Evolutionary conservation across 2,888 invertebrate species (phyloP).

Genomic region (Catocala nupta): DNA sequence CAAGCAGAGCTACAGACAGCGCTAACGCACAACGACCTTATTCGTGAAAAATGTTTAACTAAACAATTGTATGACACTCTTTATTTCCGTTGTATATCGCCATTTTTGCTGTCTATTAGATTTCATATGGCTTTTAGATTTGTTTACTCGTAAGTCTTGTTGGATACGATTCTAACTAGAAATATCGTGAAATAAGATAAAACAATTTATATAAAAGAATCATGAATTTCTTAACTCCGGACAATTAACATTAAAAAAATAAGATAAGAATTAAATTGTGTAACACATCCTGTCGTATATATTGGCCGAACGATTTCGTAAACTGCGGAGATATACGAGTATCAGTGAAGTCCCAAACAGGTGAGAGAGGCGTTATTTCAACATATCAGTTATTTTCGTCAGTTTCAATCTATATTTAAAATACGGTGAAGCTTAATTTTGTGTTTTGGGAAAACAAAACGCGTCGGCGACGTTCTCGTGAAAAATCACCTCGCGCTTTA

Average conservation of each 20-base stretch:
- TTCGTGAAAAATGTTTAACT: slow-evolving; percentile 33
- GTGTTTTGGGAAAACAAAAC: slow-evolving; percentile 83
- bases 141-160: too few relatives aligned
- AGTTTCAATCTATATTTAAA: slow-evolving; percentile 74
- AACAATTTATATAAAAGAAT: too few relatives aligned
- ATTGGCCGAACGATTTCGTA: slow-evolving; percentile 54
- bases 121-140: neutral
- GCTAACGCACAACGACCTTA: slow-evolving; percentile 40
- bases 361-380: slow-evolving; percentile 75
- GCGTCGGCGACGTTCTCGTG: slow-evolving; percentile 68
- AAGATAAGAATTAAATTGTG: slow-evolving; percentile 12
- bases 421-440: slow-evolving; percentile 68
- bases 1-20: slow-evolving; percentile 21
- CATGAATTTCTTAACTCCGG: neutral
- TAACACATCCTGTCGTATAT: slow-evolving; percentile 43
- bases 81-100: slow-evolving; percentile 32
- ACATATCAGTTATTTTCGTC: slow-evolving; percentile 73
- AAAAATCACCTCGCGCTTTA: slow-evolving; percentile 83
- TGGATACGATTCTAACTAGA: too few relatives aligned
- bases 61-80: slow-evolving; percentile 32
- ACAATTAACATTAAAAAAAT: slow-evolving; percentile 32
- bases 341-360: slow-evolving; percentile 62
- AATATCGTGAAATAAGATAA: too few relatives aligned
- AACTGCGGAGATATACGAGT: slow-evolving; percentile 57
- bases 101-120: neutral